A percentile compares a stretch with the other conserved stretches of the same genome.
phyloP scores from a whole-genome alignment of 2,888 invertebrate genomes.

The Calliopum simillimum region DNA sequence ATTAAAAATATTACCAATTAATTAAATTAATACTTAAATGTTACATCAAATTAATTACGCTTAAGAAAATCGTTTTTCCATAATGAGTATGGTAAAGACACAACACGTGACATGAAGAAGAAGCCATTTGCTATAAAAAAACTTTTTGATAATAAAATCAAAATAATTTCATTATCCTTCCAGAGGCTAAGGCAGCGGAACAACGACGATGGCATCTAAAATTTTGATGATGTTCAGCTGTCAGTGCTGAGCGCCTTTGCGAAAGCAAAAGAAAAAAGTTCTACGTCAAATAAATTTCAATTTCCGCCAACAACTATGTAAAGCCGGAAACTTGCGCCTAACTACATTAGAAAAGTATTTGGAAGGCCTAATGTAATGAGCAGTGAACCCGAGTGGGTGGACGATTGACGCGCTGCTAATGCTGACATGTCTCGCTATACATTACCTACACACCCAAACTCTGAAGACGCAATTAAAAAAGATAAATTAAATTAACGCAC shows the following conservation, averaged over 20 bases:
- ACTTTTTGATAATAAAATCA: slow-evolving; percentile 28
- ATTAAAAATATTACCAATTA: neutral
- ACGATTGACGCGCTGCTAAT: neutral
- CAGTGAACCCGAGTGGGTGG: neutral
- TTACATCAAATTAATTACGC: neutral
- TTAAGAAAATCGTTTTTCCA: neutral
- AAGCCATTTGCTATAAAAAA: neutral
- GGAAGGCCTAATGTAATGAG: slow-evolving; percentile 15
- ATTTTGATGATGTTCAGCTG: neutral
- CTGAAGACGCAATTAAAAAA: slow-evolving; percentile 27
- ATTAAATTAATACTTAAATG: slow-evolving; percentile 1
- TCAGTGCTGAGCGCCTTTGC: neutral
- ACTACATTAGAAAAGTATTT: slow-evolving; percentile 15
- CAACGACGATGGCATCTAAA: neutral
- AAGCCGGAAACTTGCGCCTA: slow-evolving; percentile 14
- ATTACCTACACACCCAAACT: no score
- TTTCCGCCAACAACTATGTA: slow-evolving; percentile 23
- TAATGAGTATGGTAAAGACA: neutral
- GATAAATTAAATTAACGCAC: slow-evolving; percentile 29
- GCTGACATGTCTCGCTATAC: neutral
- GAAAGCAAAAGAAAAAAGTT: slow-evolving; percentile 6
- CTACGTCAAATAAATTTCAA: slow-evolving; percentile 29
- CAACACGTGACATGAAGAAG: neutral
- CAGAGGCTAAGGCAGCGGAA: neutral
- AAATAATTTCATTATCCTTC: slow-evolving; percentile 32